Base-by-base conservation (phyloP, 1,140 invertebrate species). In the Bombus waltoni region DNA sequence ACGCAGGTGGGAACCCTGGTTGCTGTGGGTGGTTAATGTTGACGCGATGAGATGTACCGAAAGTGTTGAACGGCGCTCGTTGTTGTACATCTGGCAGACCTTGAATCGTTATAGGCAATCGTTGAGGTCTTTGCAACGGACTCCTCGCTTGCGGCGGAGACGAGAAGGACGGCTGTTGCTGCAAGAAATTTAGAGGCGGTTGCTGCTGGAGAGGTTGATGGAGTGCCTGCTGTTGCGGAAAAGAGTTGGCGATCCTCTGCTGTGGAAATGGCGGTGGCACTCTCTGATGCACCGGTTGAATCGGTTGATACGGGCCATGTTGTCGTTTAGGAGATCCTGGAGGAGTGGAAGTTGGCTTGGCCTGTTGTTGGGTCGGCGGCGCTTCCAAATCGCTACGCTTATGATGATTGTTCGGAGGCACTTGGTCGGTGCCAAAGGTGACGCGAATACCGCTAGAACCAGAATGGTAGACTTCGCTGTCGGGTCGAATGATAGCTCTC, bases 401-500 rank as follows among this genome's bases (percentile, higher is more conserved):
- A 87, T 94, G 95, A 86, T 94, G 93, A 86, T 93, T 95, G 73
- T 95, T 94, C 25, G 94, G 92, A 9, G 94, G 95, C 44, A 96
- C 71, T 85, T 95, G 94, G 88, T 97, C 96, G 66, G 96, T 96
- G 18, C 97, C 97, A 88, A 98, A 98, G 44, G 97, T 97, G 11
- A 98, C 96, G 89, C 97, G 97, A 22, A 97, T 97, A 44, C 97
- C 97, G 83, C 97, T 97, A 82, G 97, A 96, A 81, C 96, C 97
- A 0, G 94, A 92, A 90, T 98, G 97, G 90, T 97, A 98, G 40
- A 96, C 95, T 93, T 98, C 97, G 10, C 97, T 98, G 88, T 98
- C 97, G 0, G 98, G 98, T 88, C 97, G 96, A 73, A 98, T 98
- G 44, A 98, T 97, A 1, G 98, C 97, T 92, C 98, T 95, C 59